These are phyloP conservation scores for Xanthia togata DNA, from an alignment of 2,888 invertebrate species.

Conservation along the genomic window DNA sequence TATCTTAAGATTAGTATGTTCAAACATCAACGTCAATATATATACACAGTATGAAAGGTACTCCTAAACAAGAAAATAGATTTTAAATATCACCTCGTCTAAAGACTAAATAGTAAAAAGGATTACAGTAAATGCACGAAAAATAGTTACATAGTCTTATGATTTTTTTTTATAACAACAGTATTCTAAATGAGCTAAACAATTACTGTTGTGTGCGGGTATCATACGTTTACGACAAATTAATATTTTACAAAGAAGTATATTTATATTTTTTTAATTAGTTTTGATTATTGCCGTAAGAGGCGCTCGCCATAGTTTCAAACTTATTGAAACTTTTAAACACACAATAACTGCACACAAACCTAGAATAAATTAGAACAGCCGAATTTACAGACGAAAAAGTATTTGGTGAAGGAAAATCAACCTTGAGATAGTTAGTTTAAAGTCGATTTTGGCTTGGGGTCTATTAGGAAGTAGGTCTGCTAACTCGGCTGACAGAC, in stretches of 20 bases:
- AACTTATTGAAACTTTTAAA: constrained; percentile 42
- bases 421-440: constrained; percentile 53
- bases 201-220: constrained; percentile 80
- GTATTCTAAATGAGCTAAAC: constrained; percentile 80
- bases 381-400: constrained; percentile 63
- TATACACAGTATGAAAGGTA: constrained; percentile 82
- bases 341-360: constrained; percentile 79
- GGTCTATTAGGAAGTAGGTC: constrained; percentile 38
- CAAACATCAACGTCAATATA: constrained; percentile 84
- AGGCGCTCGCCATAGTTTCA: constrained; percentile 15
- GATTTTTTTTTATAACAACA: constrained; percentile 80
- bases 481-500: constrained; percentile 63
- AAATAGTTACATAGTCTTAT: constrained; percentile 89
- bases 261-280: constrained; percentile 10
- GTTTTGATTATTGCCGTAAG: constrained; percentile 37
- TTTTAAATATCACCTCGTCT: constrained; percentile 88
- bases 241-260: constrained; percentile 40
- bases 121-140: constrained; percentile 90
- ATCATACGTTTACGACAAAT: constrained; percentile 55
- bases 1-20: constrained; percentile 79
- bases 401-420: constrained; percentile 43
- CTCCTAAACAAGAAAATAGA: constrained; percentile 84
- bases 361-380: constrained; percentile 73
- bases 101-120: constrained; percentile 86
- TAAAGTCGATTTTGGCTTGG: constrained; percentile 60